Evolutionary conservation across 2,888 invertebrate species (phyloP).

Genomic region (Sicus ferrugineus): DNA sequence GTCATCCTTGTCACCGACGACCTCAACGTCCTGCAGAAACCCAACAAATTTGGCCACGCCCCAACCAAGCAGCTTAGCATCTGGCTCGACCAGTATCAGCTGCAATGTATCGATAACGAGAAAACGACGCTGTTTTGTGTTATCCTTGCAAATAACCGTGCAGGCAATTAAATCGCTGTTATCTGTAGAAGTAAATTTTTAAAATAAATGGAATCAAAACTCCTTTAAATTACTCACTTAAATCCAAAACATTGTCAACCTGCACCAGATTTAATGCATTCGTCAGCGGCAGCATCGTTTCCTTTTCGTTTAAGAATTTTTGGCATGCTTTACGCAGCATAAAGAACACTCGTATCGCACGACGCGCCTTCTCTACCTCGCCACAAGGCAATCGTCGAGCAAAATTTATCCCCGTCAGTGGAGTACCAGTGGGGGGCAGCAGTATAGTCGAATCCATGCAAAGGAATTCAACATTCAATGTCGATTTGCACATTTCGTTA

Average conservation of each 20-base stretch:
- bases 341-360: slow-evolving; percentile 93
- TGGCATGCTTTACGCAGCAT: slow-evolving; percentile 83
- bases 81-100: slow-evolving; percentile 96
- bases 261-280: slow-evolving; percentile 89
- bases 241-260: slow-evolving; percentile 92
- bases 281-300: slow-evolving; percentile 88
- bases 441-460: slow-evolving; percentile 97
- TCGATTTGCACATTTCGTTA: slow-evolving; percentile 87
- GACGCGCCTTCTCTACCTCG: slow-evolving; percentile 87
- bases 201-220: neutral
- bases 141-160: slow-evolving; percentile 89
- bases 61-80: slow-evolving; percentile 93
- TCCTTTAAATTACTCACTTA: slow-evolving; percentile 74
- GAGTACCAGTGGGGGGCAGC: slow-evolving; percentile 93
- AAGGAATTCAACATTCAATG: slow-evolving; percentile 90
- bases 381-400: slow-evolving; percentile 94
- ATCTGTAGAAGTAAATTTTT: slow-evolving; percentile 68
- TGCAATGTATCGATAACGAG: slow-evolving; percentile 95
- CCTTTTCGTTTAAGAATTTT: slow-evolving; percentile 80
- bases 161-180: slow-evolving; percentile 98
- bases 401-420: slow-evolving; percentile 94
- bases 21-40: slow-evolving; percentile 93
- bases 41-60: slow-evolving; percentile 97
- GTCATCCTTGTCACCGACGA: slow-evolving; percentile 95
- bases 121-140: slow-evolving; percentile 89